Evolutionary conservation across 1,140 invertebrate species (phyloP).

Genomic region (Chrysopa pallens): DNA sequence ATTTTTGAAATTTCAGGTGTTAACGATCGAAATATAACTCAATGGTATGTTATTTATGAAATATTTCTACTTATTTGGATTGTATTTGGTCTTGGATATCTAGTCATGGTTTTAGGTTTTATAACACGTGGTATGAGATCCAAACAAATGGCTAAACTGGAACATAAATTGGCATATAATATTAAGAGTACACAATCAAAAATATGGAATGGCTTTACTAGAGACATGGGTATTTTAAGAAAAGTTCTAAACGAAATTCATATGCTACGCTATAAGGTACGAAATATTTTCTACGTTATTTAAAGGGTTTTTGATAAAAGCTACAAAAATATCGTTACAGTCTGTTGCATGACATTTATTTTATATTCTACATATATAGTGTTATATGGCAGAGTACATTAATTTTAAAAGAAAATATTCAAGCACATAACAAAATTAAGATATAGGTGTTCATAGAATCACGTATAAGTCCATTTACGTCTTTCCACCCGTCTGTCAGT

Average conservation of each 20-base stretch:
- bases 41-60: slow-evolving; percentile 43
- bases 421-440: too few species aligned
- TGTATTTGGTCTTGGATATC: slow-evolving; percentile 75
- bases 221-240: slow-evolving; percentile 52
- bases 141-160: slow-evolving; percentile 52
- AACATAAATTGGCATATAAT: slow-evolving; percentile 54
- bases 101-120: slow-evolving; percentile 80
- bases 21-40: slow-evolving; percentile 31
- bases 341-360: too few species aligned
- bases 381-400: too few species aligned
- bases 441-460: too few species aligned
- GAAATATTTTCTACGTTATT: too few species aligned
- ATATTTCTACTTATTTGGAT: slow-evolving; percentile 67
- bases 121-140: slow-evolving; percentile 56
- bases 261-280: slow-evolving; percentile 57
- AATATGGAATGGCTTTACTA: slow-evolving; percentile 58
- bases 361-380: too few species aligned
- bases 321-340: too few species aligned
- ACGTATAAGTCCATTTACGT: too few species aligned
- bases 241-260: slow-evolving; percentile 61
- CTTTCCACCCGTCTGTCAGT: too few species aligned
- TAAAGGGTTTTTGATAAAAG: too few species aligned
- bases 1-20: slow-evolving; percentile 22
- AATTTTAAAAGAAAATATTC: too few species aligned
- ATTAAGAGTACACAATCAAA: slow-evolving; percentile 58